Evolutionary conservation across 2,888 invertebrate species (phyloP).

Genomic region (Acleris literana): DNA sequence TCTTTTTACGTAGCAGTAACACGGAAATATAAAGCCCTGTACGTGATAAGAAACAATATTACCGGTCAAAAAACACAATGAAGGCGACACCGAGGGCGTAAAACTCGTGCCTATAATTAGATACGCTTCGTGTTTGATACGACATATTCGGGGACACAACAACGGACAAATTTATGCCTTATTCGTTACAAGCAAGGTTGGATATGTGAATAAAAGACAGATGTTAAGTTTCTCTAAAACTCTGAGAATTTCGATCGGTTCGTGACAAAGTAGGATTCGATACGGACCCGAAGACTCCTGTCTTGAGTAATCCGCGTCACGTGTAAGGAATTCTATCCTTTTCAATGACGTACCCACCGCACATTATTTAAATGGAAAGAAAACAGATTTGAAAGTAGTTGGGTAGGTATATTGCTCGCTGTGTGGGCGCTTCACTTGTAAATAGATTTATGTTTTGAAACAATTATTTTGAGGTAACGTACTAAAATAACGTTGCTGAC

Average conservation of each 20-base stretch:
- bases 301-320: constrained; percentile 3
- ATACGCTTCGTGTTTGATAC: constrained; percentile 26
- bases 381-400: constrained; percentile 7
- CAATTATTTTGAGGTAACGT: background rate
- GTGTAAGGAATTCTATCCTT: constrained; percentile 23
- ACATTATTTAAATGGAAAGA: constrained; percentile 12
- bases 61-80: constrained; percentile 32
- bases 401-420: constrained; percentile 9
- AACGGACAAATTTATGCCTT: constrained; percentile 18
- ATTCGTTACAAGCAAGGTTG: constrained; percentile 30
- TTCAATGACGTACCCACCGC: background rate
- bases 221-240: constrained; percentile 19
- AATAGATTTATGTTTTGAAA: constrained; percentile 1
- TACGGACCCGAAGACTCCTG: constrained; percentile 10
- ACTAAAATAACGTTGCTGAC: background rate
- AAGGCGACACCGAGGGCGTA: constrained; percentile 9
- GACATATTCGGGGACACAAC: background rate
- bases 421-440: constrained; percentile 10
- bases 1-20: constrained; percentile 5
- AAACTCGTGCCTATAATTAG: constrained; percentile 30
- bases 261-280: constrained; percentile 30
- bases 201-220: constrained; percentile 6
- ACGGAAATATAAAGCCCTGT: constrained; percentile 11
- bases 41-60: constrained; percentile 30
- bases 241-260: constrained; percentile 30